A percentile compares a stretch with the other conserved stretches of the same genome.
Evolutionary conservation across 2,888 invertebrate species (phyloP).

Genomic region (Saturnia pavonia): DNA sequence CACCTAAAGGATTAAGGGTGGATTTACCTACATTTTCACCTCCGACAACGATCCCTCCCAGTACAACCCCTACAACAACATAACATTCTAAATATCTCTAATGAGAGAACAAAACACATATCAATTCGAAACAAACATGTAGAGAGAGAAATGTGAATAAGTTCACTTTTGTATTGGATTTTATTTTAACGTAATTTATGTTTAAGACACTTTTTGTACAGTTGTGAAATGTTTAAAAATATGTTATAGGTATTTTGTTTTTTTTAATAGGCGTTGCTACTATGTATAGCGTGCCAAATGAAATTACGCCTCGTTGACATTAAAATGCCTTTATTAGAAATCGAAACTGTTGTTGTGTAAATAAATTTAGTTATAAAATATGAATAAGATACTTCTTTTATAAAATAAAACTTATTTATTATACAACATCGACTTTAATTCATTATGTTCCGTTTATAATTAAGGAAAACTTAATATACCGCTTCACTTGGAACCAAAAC

Average conservation of each 20-base stretch:
- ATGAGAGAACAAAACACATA: slow-evolving; percentile 37
- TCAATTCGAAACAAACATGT: slow-evolving; percentile 36
- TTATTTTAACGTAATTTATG: slow-evolving; percentile 27
- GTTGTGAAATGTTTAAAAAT: slow-evolving; percentile 21
- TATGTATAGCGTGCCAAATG: neutral
- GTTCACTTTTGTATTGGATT: neutral
- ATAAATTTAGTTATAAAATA: slow-evolving; percentile 56
- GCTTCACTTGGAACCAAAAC: neutral
- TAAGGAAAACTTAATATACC: neutral
- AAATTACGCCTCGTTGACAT: slow-evolving; percentile 33
- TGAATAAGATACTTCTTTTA: slow-evolving; percentile 66
- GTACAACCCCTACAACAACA: slow-evolving; percentile 37
- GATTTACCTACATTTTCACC: slow-evolving; percentile 83
- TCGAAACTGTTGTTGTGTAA: slow-evolving; percentile 53
- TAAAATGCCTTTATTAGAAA: slow-evolving; percentile 34
- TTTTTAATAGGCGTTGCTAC: slow-evolving; percentile 11
- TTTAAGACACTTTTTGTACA: slow-evolving; percentile 17
- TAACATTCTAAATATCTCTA: slow-evolving; percentile 54
- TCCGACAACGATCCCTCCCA: slow-evolving; percentile 49
- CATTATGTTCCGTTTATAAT: neutral
- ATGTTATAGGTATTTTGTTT: slow-evolving; percentile 15
- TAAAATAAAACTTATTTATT: slow-evolving; percentile 77
- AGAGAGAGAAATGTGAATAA: neutral
- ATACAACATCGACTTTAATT: slow-evolving; percentile 25
- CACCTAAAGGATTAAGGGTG: slow-evolving; percentile 68